These are phyloP conservation scores for Rhea pennata DNA, from an alignment of 2,113 vertebrate genomes.

Conservation along the genomic window DNA sequence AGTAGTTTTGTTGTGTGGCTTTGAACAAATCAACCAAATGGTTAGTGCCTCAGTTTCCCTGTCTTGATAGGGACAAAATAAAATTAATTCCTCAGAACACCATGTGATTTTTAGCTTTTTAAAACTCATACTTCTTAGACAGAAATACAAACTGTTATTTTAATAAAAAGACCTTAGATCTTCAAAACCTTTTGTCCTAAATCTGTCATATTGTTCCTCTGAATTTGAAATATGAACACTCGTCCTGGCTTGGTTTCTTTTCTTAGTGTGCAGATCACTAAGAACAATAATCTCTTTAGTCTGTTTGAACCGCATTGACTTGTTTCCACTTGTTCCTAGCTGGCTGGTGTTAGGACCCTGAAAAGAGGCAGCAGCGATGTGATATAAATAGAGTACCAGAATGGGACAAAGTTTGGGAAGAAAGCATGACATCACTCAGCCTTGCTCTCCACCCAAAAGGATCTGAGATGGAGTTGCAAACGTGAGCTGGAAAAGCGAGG, in stretches of 20 bases:
- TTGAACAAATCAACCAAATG: background rate
- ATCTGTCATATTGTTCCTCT: background rate
- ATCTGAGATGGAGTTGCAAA: constrained; percentile 54
- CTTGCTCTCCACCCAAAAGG: constrained; percentile 79
- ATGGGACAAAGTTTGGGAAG: constrained; percentile 69
- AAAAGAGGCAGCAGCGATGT: constrained; percentile 20
- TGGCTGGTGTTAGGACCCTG: constrained; percentile 76
- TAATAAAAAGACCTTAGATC: background rate
- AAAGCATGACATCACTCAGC: constrained; percentile 81
- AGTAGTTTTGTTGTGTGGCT: background rate
- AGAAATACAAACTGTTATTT: background rate
- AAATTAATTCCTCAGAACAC: background rate
- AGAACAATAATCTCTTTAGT: background rate
- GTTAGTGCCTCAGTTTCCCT: background rate
- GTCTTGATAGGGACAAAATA: accelerated
- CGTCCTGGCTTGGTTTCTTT: background rate
- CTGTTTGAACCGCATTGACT: background rate
- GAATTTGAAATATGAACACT: accelerated
- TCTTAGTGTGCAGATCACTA: background rate
- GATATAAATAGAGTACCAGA: constrained; percentile 73
- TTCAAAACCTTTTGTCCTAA: background rate
- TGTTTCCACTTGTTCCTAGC: constrained; percentile 12
- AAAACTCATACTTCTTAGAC: accelerated
- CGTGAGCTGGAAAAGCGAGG: background rate
- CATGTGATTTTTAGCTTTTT: background rate